Conservation (phyloP, 1,140 invertebrate species). For the Phthorimaea operculella region DNA sequence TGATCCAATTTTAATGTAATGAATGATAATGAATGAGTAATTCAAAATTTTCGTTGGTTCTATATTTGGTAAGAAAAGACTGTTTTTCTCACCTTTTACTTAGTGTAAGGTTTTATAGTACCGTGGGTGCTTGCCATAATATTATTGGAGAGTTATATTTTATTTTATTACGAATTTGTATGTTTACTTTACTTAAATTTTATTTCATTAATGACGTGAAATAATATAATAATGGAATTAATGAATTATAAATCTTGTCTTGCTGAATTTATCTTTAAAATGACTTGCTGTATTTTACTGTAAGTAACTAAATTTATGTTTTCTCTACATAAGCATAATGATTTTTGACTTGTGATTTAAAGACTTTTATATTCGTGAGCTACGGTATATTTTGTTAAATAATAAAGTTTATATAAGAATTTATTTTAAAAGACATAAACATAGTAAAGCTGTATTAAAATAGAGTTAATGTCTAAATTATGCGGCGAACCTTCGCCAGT, state of each 20-base stretch:
- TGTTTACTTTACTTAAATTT: background rate
- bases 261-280: background rate
- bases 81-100: no score
- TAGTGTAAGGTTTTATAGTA: no score
- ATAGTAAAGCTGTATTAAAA: slow-evolving; percentile 16
- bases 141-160: background rate
- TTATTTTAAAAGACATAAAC: slow-evolving; percentile 19
- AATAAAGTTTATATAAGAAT: slow-evolving; percentile 6
- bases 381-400: background rate
- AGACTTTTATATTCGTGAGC: background rate
- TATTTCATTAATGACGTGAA: background rate
- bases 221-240: background rate
- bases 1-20: no score
- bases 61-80: no score
- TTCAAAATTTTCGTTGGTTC: no score
- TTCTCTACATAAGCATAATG: slow-evolving; percentile 12
- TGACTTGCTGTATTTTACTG: background rate
- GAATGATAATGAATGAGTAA: no score
- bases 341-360: slow-evolving; percentile 6
- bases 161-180: background rate
- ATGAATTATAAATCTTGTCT: background rate
- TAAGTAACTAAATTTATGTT: slow-evolving; percentile 18
- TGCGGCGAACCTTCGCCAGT: background rate
- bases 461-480: slow-evolving; percentile 22
- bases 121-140: background rate